A percentile compares a stretch with the other conserved stretches of the same genome.
These are phyloP conservation scores for Choloepus didactylus DNA, from an alignment of 2,797 vertebrate species.

Conservation along the genomic window DNA sequence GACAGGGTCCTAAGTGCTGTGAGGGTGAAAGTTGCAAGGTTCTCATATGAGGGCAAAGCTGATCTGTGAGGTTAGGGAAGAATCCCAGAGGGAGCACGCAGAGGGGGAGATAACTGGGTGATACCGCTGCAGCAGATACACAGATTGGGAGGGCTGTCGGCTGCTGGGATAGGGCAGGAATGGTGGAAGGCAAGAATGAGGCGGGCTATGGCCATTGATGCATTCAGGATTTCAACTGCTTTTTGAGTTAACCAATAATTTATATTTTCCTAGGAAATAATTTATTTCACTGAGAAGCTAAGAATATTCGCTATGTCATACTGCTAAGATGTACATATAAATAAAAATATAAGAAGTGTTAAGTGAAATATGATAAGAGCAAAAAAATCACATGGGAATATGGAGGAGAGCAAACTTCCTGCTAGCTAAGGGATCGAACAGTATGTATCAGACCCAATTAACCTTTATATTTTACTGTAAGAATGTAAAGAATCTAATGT, in stretches of 20 bases:
- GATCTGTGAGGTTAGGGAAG: not conserved
- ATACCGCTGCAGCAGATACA: no score
- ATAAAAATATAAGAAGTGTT: not conserved
- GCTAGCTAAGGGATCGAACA: not conserved
- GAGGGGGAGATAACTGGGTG: not conserved
- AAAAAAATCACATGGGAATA: not conserved
- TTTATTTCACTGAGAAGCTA: not conserved
- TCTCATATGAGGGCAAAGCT: not conserved
- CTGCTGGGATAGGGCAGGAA: not conserved
- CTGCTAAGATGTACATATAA: not conserved
- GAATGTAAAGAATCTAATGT: not conserved
- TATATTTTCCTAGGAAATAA: not conserved
- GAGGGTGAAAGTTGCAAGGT: not conserved
- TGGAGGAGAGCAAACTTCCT: not conserved
- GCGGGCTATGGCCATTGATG: accelerated
- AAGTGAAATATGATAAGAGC: not conserved
- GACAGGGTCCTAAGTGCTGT: not conserved
- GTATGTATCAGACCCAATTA: not conserved
- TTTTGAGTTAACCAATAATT: not conserved
- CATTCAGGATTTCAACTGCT: not conserved
- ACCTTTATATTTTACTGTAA: not conserved
- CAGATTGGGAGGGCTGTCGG: not conserved
- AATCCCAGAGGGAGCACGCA: no score
- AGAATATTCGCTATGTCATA: not conserved
- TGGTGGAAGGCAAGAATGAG: not conserved